Evolutionary conservation across 2,888 invertebrate genomes (phyloP), one percentile per base, ranked within the genome.

Genomic region (Tupiocoris notatus): DNA sequence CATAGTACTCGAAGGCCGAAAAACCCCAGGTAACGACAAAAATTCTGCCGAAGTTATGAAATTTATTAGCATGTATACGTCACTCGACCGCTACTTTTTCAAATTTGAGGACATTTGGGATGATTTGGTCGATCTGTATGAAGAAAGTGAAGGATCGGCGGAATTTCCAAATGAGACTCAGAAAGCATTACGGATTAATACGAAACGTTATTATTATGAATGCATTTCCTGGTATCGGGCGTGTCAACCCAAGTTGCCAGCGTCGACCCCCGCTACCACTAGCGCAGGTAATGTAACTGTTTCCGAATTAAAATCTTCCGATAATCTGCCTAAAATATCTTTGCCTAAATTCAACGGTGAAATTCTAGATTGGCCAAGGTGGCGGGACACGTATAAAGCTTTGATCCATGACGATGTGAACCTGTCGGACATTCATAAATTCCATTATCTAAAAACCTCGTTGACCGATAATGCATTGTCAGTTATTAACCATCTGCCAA

Each of bases 91-190:
- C 3, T 39, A 39, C 12, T 39, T 39, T 39, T 7, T 39, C 39
- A 39, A 62, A n/a, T 59, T 59, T n/a, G 59, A 59, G 18, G 59
- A 59, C 6, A 59, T n/a, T 59, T 59, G 18, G 17, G 59, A 59
- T 59, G 3, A 18, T 9, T n/a, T 59, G 59, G 59, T 59, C 18
- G 59, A 18, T 3, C 16, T 59, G 59, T n/a, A n/a, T n/a, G 59
- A 59, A 59, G n/a, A 18, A n/a, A n/a, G 3, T 9, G 17, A n/a
- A 6, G 6, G 6, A 6, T 6, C 17, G 18, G n/a, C 3, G 6
- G 18, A n/a, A 3, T 59, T 59, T 59, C 59, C 59, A 9, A 17
- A n/a, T n/a, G 16, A 18, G 3, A n/a, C 3, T 59, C 17, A 59
- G 16, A 59, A 59, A 18, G 3, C n/a, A 6, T 18, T 59, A 6